phyloP scores from a whole-genome alignment of 2,113 vertebrate species.

The Entosphenus tridentatus region DNA sequence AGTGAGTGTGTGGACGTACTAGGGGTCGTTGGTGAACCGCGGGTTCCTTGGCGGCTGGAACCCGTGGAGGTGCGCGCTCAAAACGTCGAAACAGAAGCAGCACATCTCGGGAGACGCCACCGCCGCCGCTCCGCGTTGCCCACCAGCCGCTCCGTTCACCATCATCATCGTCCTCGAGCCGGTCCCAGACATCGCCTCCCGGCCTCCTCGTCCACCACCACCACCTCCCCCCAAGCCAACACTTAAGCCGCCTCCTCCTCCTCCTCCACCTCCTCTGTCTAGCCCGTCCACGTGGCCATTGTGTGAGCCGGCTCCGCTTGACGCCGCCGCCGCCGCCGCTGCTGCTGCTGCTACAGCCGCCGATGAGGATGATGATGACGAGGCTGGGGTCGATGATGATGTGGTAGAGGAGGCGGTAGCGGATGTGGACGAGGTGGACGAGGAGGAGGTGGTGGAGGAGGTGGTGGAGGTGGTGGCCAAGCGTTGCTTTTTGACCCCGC shows the following conservation, averaged over 20 bases:
- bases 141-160: no score
- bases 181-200: no score
- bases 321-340: background rate
- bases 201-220: no score
- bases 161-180: no score
- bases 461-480: background rate
- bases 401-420: background rate
- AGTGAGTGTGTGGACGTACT: slow-evolving; percentile 36
- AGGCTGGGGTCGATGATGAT: background rate
- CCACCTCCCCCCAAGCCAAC: no score
- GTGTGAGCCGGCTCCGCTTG: background rate
- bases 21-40: slow-evolving; percentile 94
- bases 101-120: slow-evolving; percentile 93
- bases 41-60: slow-evolving; percentile 89
- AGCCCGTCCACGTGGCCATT: background rate
- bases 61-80: slow-evolving; percentile 92
- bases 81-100: slow-evolving; percentile 96
- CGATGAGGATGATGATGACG: background rate
- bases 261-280: no score
- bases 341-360: background rate
- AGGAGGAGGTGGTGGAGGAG: background rate
- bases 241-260: no score
- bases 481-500: slow-evolving; percentile 90
- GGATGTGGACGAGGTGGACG: background rate
- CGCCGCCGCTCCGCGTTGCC: slow-evolving; percentile 26